phyloP scores from a whole-genome alignment of 2,797 vertebrate species.

The Gastrophryne carolinensis region DNA sequence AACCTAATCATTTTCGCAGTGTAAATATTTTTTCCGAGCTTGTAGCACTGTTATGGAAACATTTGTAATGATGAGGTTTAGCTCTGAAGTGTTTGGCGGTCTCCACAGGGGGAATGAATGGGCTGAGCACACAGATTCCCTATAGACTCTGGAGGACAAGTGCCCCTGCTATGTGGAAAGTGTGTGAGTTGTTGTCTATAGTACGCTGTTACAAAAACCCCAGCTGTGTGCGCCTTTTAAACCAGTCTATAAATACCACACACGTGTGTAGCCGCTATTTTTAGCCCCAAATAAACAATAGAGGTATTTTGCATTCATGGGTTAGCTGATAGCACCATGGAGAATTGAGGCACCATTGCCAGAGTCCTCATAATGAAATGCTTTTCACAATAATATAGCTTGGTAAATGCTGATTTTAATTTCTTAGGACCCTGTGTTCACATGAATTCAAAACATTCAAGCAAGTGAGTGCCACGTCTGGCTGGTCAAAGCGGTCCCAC shows the following conservation, averaged over 20 bases:
- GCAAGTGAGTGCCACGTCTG: too few species aligned
- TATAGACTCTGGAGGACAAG: not conserved
- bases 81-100: not conserved
- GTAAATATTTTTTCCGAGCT: not conserved
- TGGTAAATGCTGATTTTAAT: not conserved
- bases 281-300: slow-evolving; percentile 23
- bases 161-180: not conserved
- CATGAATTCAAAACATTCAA: not conserved
- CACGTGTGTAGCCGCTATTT: slow-evolving; percentile 28
- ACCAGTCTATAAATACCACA: slow-evolving; percentile 14
- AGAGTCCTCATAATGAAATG: not conserved
- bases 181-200: not conserved
- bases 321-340: not conserved
- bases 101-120: not conserved
- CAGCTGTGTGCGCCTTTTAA: slow-evolving; percentile 22
- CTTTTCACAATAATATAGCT: not conserved
- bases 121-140: not conserved
- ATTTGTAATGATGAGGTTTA: not conserved
- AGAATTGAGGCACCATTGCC: not conserved
- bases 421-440: not conserved
- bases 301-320: slow-evolving; percentile 8
- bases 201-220: not conserved
- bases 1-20: not conserved
- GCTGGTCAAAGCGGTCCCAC: too few species aligned
- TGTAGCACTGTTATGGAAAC: not conserved